Base-by-base conservation (phyloP, 2,113 vertebrate species). In the Tiliqua scincoides region DNA sequence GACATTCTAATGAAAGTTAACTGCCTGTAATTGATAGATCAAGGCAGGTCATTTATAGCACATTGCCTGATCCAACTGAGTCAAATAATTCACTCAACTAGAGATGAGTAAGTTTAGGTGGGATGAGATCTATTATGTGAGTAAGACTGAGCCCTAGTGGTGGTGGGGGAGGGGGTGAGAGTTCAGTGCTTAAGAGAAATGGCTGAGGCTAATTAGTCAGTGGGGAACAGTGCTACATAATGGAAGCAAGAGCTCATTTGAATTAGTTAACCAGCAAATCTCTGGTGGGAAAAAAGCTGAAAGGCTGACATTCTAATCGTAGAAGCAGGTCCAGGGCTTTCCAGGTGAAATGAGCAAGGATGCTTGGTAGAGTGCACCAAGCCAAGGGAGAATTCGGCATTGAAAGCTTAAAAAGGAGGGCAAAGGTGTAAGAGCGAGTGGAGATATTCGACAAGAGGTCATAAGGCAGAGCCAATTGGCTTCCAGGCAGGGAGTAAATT, bases 1-100 rank as follows among this genome's bases (percentile, higher is more conserved):
- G 59, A 81, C 84, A 85, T 82, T 71, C 85, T 83, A 72, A 71
- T 2, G 27, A 88, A 88, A 79, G 71, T 82, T 81, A 81, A 85
- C 83, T 88, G 35, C 21, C 11, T 18, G 68, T 83, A 91, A 84
- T 73, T n/a, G 4, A 68, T 74, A 70, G 67, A 82, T 7, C 59
- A 2, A 2, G 25, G 25, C 4, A 81, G 18, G 70, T 70, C 11
- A 43, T 37, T 61, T 32, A 63, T 6, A 89, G 57, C 71, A 70
- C 43, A 85, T 57, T 59, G 74, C 1, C 32, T 61, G 74, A 21
- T 30, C 77, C 2, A 82, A 5, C 37, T 4, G 30, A 14, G 76
- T 61, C 82, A 91, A 91, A 85, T 82, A 77, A 74, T 85, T 88
- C 0, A 0, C 2, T 72, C 5, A 43, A 72, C 23, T 68, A 21